These are phyloP conservation scores for Ceratina calcarata DNA, from an alignment of 1,140 invertebrate species.

Conservation along the genomic window DNA sequence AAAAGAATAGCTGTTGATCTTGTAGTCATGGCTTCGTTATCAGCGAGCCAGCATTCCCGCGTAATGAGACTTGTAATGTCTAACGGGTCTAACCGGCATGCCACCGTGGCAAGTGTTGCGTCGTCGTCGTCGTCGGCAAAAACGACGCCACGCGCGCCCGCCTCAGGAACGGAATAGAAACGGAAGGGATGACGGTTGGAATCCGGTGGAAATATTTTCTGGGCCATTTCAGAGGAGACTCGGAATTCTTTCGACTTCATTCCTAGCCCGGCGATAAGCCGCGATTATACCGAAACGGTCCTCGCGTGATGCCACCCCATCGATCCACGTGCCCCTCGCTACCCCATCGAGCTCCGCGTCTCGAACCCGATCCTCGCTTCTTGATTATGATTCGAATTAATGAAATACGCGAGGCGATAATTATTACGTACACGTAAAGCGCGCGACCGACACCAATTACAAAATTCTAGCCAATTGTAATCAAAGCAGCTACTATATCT, in stretches of 20 bases:
- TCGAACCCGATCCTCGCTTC: constrained; percentile 27
- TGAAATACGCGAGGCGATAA: constrained; percentile 5
- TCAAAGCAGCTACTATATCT: too few relatives aligned
- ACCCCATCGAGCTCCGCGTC: not conserved
- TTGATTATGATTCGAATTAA: constrained; percentile 38
- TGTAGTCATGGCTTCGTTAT: constrained; percentile 20
- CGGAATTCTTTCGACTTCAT: constrained; percentile 49
- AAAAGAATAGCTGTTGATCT: not conserved
- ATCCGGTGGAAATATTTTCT: constrained; percentile 39
- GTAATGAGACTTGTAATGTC: constrained; percentile 46
- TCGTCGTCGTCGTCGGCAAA: constrained; percentile 11
- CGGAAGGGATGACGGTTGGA: constrained; percentile 16
- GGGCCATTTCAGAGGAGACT: constrained; percentile 34
- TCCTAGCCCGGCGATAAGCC: constrained; percentile 47
- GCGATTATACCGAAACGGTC: constrained; percentile 30
- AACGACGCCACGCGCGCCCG: constrained; percentile 3
- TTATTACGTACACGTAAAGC: not conserved
- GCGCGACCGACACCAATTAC: too few relatives aligned
- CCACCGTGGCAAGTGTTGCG: constrained; percentile 26
- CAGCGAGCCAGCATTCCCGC: constrained; percentile 14
- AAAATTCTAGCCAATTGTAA: too few relatives aligned
- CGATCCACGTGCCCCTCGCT: constrained; percentile 7
- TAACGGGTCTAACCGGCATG: constrained; percentile 5
- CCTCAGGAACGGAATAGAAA: not conserved
- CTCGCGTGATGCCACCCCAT: constrained; percentile 45